Percentiles rank a stretch among this genome's conserved stretches.
These are phyloP conservation scores for Nomada lathburiana DNA, from an alignment of 2,888 invertebrate genomes.

Conservation along the genomic window DNA sequence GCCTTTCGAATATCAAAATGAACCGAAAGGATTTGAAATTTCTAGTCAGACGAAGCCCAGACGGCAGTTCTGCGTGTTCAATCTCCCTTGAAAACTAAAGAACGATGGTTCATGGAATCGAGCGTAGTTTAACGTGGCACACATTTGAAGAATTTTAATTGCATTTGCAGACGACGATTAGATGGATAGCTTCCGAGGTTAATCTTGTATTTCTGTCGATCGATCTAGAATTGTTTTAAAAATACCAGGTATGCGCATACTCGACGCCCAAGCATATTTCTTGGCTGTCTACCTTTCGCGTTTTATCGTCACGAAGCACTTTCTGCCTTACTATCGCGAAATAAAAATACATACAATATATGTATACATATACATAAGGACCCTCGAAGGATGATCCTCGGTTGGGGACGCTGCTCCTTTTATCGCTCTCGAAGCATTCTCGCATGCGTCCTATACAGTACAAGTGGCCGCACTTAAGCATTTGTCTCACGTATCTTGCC, in stretches of 20 bases:
- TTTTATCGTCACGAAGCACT: slow-evolving; percentile 40
- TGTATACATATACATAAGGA: slow-evolving; percentile 46
- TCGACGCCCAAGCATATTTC: slow-evolving; percentile 26
- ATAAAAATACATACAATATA: slow-evolving; percentile 49
- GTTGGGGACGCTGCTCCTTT: slow-evolving; percentile 54
- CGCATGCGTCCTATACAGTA: slow-evolving; percentile 35
- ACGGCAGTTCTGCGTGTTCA: slow-evolving; percentile 17
- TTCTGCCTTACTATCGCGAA: slow-evolving; percentile 34
- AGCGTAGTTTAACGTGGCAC: slow-evolving; percentile 29
- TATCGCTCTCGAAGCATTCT: slow-evolving; percentile 25
- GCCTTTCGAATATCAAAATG: no score
- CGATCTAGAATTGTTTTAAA: slow-evolving; percentile 9
- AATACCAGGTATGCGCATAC: no score
- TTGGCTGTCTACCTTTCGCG: slow-evolving; percentile 17
- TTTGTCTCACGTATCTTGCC: slow-evolving; percentile 75
- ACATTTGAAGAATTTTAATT: slow-evolving; percentile 51
- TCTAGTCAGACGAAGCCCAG: background rate
- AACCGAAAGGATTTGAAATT: background rate
- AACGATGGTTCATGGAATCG: slow-evolving; percentile 11
- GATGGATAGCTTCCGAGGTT: slow-evolving; percentile 22
- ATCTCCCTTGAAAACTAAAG: slow-evolving; percentile 37
- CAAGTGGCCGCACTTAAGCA: slow-evolving; percentile 66
- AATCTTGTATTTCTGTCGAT: slow-evolving; percentile 21
- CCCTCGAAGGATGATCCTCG: slow-evolving; percentile 63
- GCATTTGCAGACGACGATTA: slow-evolving; percentile 1